Base-by-base conservation (phyloP, 2,888 invertebrate genomes). In the Agrotis clavis region DNA sequence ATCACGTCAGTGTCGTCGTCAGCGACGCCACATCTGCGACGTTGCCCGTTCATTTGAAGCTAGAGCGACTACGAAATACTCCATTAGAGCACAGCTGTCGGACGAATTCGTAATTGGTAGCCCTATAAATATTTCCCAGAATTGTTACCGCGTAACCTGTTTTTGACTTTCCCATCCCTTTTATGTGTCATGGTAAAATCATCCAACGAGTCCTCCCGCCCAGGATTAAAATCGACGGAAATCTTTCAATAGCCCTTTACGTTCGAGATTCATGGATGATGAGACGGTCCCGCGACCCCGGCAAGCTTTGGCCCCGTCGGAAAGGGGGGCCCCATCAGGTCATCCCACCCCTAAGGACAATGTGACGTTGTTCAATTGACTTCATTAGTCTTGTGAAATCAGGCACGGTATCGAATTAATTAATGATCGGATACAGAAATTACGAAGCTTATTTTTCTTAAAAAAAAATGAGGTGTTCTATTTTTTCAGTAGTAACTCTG, bases 31-130 rank as follows among this genome's bases (percentile, higher is more conserved):
- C 94, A 95, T 94, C 95, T 94, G 94, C 91, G 88, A 88, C 91
- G 86, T 84, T 86, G 87, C 89, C 89, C 91, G 90, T 93, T 93
- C 93, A 94, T 94, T 94, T 94, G 90, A 92, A 94, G 93, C 93
- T 92, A 94, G 92, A 94, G 90, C 91, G 94, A 92, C 92, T 94
- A 93, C 93, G 89, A 91, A 94, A 93, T 93, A 92, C 93, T 93
- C 93, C 90, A 93, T 94, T 92, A 92, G 90, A 92, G 87, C 92
- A 86, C 94, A 94, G 94, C 92, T 94, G 94, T 90, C 88, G 88
- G 88, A 86, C 90, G 90, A 93, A 94, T 92, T 91, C 85, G 91
- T 94, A 93, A 93, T 94, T 93, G 91, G 92, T 88, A 88, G 81
- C 83, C 90, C 90, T 90, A 91, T 92, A 92, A 92, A 93, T 92